Evolutionary conservation across 1,140 invertebrate species (phyloP).

Genomic region (Tetramorium alpestre): DNA sequence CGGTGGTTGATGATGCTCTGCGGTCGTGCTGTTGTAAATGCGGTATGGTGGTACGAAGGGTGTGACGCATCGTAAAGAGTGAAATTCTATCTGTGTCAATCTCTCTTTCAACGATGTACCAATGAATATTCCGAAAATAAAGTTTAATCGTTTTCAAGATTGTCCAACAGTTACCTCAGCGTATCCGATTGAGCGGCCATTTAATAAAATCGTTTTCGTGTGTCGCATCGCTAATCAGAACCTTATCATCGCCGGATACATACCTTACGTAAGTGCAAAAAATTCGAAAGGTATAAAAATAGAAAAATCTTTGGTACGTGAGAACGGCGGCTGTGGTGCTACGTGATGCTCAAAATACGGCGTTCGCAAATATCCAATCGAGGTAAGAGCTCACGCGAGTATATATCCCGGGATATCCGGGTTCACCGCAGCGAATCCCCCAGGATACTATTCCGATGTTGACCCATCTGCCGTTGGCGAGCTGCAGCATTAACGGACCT

Average conservation of each 20-base stretch:
- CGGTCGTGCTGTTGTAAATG: not conserved
- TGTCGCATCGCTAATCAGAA: not conserved
- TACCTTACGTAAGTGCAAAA: not conserved
- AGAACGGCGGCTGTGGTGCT: not conserved
- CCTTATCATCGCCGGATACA: not conserved
- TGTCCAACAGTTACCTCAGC: not conserved
- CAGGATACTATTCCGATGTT: conserved; percentile 93
- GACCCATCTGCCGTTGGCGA: conserved; percentile 90
- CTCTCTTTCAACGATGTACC: conserved; percentile 76
- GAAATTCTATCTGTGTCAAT: conserved; percentile 78
- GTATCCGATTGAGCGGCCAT: not conserved
- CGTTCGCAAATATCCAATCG: conserved; percentile 90
- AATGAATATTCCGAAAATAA: conserved; percentile 79
- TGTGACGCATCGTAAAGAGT: conserved; percentile 51
- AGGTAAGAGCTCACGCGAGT: conserved; percentile 90
- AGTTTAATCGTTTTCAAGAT: conserved; percentile 79
- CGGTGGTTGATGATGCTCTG: conserved; percentile 7
- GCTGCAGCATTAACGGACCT: conserved; percentile 91
- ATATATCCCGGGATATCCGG: conserved; percentile 90
- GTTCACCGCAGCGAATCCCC: conserved; percentile 90
- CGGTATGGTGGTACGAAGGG: not conserved
- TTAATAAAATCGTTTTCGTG: not conserved
- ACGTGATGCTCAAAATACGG: conserved; percentile 83
- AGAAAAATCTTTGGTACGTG: conserved; percentile 59
- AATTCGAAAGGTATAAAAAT: not conserved